Evolutionary conservation across 1,140 invertebrate genomes (phyloP), one percentile per base, ranked within the genome.

Genomic region (Drosophila truncata): DNA sequence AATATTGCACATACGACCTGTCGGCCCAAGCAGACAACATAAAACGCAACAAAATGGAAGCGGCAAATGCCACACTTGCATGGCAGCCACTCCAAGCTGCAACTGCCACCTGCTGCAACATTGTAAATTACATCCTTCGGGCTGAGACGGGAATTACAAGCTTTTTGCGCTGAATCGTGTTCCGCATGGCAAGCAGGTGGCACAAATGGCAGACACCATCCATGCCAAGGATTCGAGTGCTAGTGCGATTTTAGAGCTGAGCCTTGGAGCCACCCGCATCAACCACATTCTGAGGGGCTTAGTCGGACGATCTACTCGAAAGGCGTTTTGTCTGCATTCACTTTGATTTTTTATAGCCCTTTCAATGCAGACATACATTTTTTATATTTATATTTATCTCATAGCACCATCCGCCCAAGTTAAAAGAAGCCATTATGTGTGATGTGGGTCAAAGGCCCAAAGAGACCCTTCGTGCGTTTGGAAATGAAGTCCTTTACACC

Each of bases 31-130:
- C 25, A 23, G 16, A 49, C 42, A 71, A 71, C 70, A 63, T 84
- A 78, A 80, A 83, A 54, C 70, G 60, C 63, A 69, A 65, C 59
- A 87, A 82, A 75, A 79, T 75, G 52, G 29, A 71, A 25, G 67
- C 44, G 39, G 41, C 54, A 75, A 37, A 50, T 52, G 67, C 54
- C 42, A 47, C 59, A 65, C 49, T 63, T 72, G 42, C 78, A 39
- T 65, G 57, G 69, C 49, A 62, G 59, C 55, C 37, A 58, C 52
- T 59, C 27, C 60, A n/a, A 42, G 79, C 57, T 44, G 71, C 47
- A 67, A 50, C 44, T 35, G 46, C 73, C 80, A 83, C 80, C 84
- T 90, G 84, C 85, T 84, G 85, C 84, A 84, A 90, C 80, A 90
- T 88, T 88, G 78, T 84, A 88, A 84, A 78, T 90, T 84, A 69